Conservation (phyloP, 1,140 invertebrate genomes). For the Drosophila paulistorum region DNA sequence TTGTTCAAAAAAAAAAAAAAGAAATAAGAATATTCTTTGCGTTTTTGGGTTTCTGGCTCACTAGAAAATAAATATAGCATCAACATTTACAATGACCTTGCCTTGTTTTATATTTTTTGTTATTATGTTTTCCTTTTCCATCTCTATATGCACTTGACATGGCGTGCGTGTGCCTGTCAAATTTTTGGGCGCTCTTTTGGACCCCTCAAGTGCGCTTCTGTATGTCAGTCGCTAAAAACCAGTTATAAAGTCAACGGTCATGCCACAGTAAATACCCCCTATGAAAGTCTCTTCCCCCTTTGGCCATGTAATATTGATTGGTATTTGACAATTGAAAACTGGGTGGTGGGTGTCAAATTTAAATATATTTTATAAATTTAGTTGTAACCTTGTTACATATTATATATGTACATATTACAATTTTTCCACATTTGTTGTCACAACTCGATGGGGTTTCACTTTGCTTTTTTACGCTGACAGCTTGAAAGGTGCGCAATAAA, state of each 20-base stretch:
- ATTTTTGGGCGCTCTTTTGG: conserved; percentile 33
- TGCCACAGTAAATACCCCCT: conserved; percentile 50
- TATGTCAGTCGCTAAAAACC: conserved; percentile 44
- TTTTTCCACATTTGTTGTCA: conserved; percentile 36
- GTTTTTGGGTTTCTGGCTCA: conserved; percentile 16
- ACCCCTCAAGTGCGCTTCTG: conserved; percentile 38
- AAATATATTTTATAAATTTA: conserved; percentile 28
- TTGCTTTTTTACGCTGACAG: conserved; percentile 37
- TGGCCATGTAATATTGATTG: conserved; percentile 34
- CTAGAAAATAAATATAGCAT: conserved; percentile 30
- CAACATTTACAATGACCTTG: conserved; percentile 59
- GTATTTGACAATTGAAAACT: conserved; percentile 25
- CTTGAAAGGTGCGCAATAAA: conserved; percentile 61
- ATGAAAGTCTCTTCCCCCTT: conserved; percentile 17
- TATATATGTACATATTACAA: conserved; percentile 18
- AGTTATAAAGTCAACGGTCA: conserved; percentile 68
- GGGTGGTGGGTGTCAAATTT: conserved; percentile 16
- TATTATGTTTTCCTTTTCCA: too few species aligned
- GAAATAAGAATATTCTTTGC: conserved; percentile 23
- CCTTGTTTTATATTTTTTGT: background rate
- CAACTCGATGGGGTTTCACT: conserved; percentile 55
- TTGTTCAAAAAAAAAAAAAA: conserved; percentile 28
- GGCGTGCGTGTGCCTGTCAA: conserved; percentile 14
- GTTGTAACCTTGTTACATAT: conserved; percentile 33
- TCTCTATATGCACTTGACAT: conserved; percentile 36